Evolutionary conservation across 2,888 invertebrate species (phyloP).

Genomic region (Drosophila rellima): DNA sequence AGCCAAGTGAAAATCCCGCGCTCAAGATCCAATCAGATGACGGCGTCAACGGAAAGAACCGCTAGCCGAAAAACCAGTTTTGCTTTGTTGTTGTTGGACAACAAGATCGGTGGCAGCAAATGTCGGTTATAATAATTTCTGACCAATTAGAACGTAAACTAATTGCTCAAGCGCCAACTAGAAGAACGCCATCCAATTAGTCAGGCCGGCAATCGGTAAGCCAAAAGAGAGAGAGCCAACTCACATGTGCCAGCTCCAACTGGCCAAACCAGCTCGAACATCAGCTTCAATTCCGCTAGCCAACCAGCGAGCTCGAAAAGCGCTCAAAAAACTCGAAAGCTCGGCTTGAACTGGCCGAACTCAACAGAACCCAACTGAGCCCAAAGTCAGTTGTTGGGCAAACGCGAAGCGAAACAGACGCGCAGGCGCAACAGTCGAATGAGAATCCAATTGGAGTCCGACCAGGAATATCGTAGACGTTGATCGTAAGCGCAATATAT

Average conservation of each 20-base stretch:
- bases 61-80: constrained; percentile 57
- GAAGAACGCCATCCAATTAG: constrained; percentile 76
- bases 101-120: constrained; percentile 55
- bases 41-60: constrained; percentile 24
- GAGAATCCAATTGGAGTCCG: constrained; percentile 37
- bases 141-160: constrained; percentile 78
- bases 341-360: constrained; percentile 43
- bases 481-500: constrained; percentile 29
- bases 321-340: constrained; percentile 62
- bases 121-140: constrained; percentile 78
- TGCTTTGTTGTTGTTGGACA: constrained; percentile 11
- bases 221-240: constrained; percentile 18
- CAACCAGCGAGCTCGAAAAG: constrained; percentile 66
- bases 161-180: constrained; percentile 77
- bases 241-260: constrained; percentile 41
- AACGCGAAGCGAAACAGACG: constrained; percentile 69
- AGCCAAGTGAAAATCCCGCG: not conserved
- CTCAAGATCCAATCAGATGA: constrained; percentile 51
- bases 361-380: constrained; percentile 10
- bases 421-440: constrained; percentile 68
- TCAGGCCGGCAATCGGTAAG: constrained; percentile 41
- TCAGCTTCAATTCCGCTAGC: constrained; percentile 23
- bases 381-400: constrained; percentile 60
- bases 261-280: constrained; percentile 60
- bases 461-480: constrained; percentile 40